A percentile compares a stretch with the other conserved stretches of the same genome.
These are phyloP conservation scores for Thunnus albacares DNA, from an alignment of 2,797 vertebrate species.

Conservation along the genomic window DNA sequence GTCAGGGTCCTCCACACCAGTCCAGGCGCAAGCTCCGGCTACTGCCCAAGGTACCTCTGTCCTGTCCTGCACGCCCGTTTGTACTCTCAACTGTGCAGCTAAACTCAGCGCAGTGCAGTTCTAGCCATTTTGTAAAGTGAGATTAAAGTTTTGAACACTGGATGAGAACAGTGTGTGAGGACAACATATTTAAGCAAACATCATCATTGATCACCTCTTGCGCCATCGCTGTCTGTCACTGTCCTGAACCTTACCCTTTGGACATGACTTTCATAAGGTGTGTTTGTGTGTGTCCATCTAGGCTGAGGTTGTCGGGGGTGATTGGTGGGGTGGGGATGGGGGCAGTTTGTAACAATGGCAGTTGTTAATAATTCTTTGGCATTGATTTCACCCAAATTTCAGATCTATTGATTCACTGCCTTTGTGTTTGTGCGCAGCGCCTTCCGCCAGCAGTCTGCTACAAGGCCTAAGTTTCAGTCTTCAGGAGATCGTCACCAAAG, in stretches of 20 bases:
- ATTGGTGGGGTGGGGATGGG: neutral
- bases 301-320: slow-evolving; percentile 5
- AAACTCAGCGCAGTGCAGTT: slow-evolving; percentile 55
- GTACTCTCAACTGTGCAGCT: slow-evolving; percentile 66
- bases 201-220: slow-evolving; percentile 75
- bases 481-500: slow-evolving; percentile 95
- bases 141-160: slow-evolving; percentile 37
- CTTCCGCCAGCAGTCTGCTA: slow-evolving; percentile 96
- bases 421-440: slow-evolving; percentile 79
- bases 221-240: slow-evolving; percentile 63
- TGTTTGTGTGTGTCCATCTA: slow-evolving; percentile 39
- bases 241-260: slow-evolving; percentile 63
- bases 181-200: slow-evolving; percentile 62
- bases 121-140: slow-evolving; percentile 37
- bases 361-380: neutral
- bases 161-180: slow-evolving; percentile 63
- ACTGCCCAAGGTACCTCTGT: slow-evolving; percentile 86
- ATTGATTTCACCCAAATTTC: slow-evolving; percentile 8
- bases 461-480: slow-evolving; percentile 98
- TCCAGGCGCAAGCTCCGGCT: slow-evolving; percentile 86
- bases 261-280: slow-evolving; percentile 42
- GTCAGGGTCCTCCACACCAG: slow-evolving; percentile 83
- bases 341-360: slow-evolving; percentile 7
- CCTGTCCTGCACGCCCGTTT: slow-evolving; percentile 77
- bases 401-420: slow-evolving; percentile 17